Evolutionary conservation across 1,140 invertebrate species (phyloP).

Genomic region (Aricia agestis): DNA sequence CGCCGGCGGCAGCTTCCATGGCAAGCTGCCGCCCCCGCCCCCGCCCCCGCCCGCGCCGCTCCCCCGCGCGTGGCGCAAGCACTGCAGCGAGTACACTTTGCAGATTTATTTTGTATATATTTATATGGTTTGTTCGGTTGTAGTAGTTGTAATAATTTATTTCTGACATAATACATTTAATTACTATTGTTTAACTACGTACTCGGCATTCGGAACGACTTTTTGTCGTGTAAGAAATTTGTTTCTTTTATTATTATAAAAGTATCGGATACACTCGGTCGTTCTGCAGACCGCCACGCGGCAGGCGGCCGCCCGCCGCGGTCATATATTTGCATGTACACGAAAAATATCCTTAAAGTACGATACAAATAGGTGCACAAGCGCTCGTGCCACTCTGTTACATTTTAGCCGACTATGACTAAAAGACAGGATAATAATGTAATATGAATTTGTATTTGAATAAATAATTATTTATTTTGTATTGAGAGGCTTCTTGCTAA

Average conservation of each 20-base stretch:
- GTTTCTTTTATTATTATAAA: not conserved
- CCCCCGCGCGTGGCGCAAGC: no score
- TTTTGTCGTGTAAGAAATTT: not conserved
- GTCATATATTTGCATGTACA: no score
- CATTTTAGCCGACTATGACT: no score
- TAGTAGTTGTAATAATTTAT: constrained; percentile 56
- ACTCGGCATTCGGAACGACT: not conserved
- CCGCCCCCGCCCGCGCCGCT: no score
- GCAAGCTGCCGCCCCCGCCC: not conserved
- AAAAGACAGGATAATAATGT: no score
- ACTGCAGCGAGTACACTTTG: not conserved
- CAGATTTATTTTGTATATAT: constrained; percentile 27
- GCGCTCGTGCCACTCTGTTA: no score
- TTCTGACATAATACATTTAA: not conserved
- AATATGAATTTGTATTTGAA: no score
- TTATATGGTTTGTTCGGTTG: constrained; percentile 48
- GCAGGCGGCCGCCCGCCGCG: no score
- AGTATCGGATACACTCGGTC: not conserved
- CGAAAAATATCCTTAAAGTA: no score
- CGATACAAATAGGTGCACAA: no score
- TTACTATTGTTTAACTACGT: not conserved
- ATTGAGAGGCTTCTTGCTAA: not conserved
- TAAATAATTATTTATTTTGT: no score
- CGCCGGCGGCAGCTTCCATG: not conserved
- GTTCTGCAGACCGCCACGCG: not conserved